Evolutionary conservation across 2,797 vertebrate species (phyloP).

Genomic region (Rhinophrynus dorsalis): DNA sequence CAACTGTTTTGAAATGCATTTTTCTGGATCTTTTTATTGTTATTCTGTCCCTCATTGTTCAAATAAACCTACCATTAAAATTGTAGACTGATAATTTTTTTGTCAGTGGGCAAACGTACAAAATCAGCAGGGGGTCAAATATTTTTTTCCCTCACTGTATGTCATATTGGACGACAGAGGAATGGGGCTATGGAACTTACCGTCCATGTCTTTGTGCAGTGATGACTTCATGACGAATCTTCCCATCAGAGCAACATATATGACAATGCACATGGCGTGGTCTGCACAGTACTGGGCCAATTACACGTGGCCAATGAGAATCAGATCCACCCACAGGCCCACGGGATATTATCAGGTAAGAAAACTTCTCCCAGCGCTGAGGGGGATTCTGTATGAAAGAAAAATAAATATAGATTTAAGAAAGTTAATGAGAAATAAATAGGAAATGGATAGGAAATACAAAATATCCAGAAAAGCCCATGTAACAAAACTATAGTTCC

Average conservation of each 20-base stretch:
- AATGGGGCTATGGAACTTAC: constrained; percentile 52
- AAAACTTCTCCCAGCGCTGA: constrained; percentile 75
- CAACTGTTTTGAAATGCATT: too few species aligned
- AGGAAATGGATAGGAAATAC: not conserved
- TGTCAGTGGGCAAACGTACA: too few species aligned
- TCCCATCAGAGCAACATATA: constrained; percentile 73
- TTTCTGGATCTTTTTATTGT: too few species aligned
- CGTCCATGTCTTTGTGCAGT: constrained; percentile 75
- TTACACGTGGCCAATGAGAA: constrained; percentile 72
- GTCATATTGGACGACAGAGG: too few species aligned
- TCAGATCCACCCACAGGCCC: constrained; percentile 20
- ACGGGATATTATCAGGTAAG: constrained; percentile 76
- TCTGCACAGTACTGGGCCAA: constrained; percentile 68
- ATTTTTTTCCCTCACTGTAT: too few species aligned
- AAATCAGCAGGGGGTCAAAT: too few species aligned
- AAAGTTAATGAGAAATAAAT: not conserved
- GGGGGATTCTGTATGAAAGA: constrained; percentile 61
- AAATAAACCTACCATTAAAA: too few species aligned
- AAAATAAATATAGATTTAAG: not conserved
- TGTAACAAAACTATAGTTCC: not conserved
- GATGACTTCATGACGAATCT: constrained; percentile 70
- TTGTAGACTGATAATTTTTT: too few species aligned
- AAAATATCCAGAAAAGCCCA: not conserved
- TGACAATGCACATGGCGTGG: constrained; percentile 79
- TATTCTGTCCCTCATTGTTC: too few species aligned